Base-by-base conservation (phyloP, 92 coral and sea anemone genomes). In the Actinostola sp. region DNA sequence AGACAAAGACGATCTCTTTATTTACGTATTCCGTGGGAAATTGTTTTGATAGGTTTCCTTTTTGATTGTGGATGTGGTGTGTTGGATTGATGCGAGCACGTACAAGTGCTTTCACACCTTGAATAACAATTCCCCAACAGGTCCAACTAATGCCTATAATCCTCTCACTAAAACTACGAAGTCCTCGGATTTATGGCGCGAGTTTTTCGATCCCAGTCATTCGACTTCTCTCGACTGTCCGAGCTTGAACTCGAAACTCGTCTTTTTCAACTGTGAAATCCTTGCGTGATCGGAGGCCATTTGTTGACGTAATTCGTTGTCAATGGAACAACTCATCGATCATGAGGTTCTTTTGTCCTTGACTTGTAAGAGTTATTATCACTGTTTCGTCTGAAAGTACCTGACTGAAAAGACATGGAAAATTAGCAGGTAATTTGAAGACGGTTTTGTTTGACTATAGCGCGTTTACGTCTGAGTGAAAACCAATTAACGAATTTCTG, bases 241-340 rank as follows among this genome's bases (percentile, higher is more conserved):
- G 15, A 49, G 55, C 55, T 5, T 21, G 4, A 16, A 6, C 7
- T 49, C 15, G 4, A 3, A 46, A 13, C 53, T 13, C 42, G 11
- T 36, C 42, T 36, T 4, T 36, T 36, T 36, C n/a, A n/a, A 36
- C 30, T 23, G 21, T 16, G 5, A 52, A 16, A 52, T 19, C 21
- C 27, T 27, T 57, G 63, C 63, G 63, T 57, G 63, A 57, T 30
- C 39, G 63, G 15, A 7, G 2, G 39, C 20, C 39, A 29, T 57
- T 57, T 57, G 63, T 57, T 57, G 26, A 3, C 7, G 16, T 27
- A 27, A 27, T 29, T 57, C 36, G 2, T 30, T 3, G 27, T 26
- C 26, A 27, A 57, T 57, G 63, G 63, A 57, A 57, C 63, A 57
- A 57, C 17, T 12, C 63, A 27, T 57, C 39, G 63, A 57, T 57